A percentile compares a stretch with the other conserved stretches of the same genome.
Evolutionary conservation across 2,797 vertebrate genomes (phyloP).

Genomic region (Intellagama lesueurii): DNA sequence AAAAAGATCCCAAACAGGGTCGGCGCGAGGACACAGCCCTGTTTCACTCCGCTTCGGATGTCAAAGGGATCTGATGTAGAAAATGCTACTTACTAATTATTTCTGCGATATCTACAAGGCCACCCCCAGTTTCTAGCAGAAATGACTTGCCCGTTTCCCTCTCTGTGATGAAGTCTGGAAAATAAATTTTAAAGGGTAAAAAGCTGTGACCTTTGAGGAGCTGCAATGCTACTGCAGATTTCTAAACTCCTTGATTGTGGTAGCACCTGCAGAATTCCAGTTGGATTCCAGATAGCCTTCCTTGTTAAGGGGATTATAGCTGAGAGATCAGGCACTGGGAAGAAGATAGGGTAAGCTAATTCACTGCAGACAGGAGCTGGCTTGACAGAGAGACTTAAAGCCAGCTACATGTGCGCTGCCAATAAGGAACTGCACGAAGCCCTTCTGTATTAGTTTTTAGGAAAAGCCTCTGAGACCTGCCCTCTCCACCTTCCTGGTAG

Average conservation of each 20-base stretch:
- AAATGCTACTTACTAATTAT: not conserved
- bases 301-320: slow-evolving; percentile 3
- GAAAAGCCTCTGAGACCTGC: not conserved
- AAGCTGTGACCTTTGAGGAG: too few relatives aligned
- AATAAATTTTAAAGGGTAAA: not conserved
- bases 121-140: not conserved
- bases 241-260: not conserved
- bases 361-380: not conserved
- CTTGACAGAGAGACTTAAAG: not conserved
- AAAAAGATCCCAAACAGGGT: too few relatives aligned
- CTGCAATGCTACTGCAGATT: not conserved
- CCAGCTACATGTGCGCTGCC: not conserved
- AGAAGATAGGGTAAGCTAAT: not conserved
- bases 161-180: not conserved
- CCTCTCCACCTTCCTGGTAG: not conserved
- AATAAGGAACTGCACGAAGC: not conserved
- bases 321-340: not conserved
- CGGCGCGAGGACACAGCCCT: too few relatives aligned
- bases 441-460: not conserved
- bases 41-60: too few relatives aligned
- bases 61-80: too few relatives aligned
- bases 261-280: not conserved
- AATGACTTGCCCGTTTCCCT: not conserved
- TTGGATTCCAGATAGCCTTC: not conserved
- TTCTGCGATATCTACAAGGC: not conserved